A percentile compares a stretch with the other conserved stretches of the same genome.
Conservation (phyloP, 2,888 invertebrate genomes). For the Thymelicus acteon region DNA sequence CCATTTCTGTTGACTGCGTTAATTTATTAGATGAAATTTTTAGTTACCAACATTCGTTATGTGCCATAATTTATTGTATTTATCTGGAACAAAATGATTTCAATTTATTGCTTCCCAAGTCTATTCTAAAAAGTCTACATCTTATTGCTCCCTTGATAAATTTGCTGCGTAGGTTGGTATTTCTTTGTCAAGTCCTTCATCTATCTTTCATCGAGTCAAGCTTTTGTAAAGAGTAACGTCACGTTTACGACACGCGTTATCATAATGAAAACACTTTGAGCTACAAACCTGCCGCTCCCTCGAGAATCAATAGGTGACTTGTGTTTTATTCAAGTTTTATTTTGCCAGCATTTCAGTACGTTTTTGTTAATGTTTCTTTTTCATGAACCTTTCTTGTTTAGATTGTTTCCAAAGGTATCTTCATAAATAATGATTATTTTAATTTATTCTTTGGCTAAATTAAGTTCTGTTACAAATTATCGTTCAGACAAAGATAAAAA, state of each 20-base stretch:
- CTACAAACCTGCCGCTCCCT: constrained; percentile 13
- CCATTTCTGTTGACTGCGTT: background rate
- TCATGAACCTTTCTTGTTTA: background rate
- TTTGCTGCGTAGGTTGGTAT: constrained; percentile 13
- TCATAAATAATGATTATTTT: no score
- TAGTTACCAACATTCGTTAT: no score
- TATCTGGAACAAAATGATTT: background rate
- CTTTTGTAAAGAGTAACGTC: constrained; percentile 27
- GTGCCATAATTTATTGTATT: no score
- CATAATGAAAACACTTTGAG: constrained; percentile 28
- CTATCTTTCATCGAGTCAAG: constrained; percentile 29
- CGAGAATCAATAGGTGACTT: background rate
- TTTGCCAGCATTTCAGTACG: background rate
- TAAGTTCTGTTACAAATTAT: no score
- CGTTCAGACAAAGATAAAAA: no score
- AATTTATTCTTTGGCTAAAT: no score
- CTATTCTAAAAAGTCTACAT: constrained; percentile 3
- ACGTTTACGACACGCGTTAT: constrained; percentile 29
- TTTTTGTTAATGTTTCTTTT: constrained; percentile 2
- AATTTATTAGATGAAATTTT: no score
- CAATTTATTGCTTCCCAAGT: constrained; percentile 4
- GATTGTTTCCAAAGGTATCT: no score
- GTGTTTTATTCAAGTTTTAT: constrained; percentile 8
- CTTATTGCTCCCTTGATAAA: constrained; percentile 1
- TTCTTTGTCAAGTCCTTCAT: constrained; percentile 28